Base-by-base conservation (phyloP, 2,113 vertebrate genomes). In the Oceanodroma tethys region DNA sequence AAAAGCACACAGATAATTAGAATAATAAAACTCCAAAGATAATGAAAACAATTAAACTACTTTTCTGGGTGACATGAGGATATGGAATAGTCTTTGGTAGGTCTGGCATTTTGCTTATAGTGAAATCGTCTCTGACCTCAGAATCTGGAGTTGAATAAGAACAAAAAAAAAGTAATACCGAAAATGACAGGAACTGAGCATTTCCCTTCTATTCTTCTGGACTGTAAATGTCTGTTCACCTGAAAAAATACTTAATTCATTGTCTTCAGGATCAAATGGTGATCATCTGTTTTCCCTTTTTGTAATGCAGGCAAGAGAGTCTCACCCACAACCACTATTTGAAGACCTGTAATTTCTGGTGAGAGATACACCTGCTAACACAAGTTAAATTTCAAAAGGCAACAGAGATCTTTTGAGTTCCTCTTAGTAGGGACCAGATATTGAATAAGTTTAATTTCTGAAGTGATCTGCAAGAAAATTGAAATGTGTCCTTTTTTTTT, bases 1-100 rank as follows among this genome's bases (percentile, higher is more conserved):
- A 66, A 95, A 96, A 93, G 30, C 59, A 63, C n/a, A 6, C 9
- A 71, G 95, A 80, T 95, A 86, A 97, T 90, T 72, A 62, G 78
- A 89, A 85, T 68, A 85, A 92, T 75, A 66, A 92, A 95, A 90
- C 74, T 89, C 36, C 30, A 20, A n/a, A 86, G 93, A 91, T 81
- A 91, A 96, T 66, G 59, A 87, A 79, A 91, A 72, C 63, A 63
- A 63, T 86, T 91, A 88, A 81, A 60, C 36, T 27, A 10, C 40
- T 81, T 78, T 81, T 86, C 74, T 47, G 16, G 52, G 55, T 81
- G 84, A 45, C 16, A 12, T 47, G 36, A 62, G 32, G 74, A n/a
- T 42, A 66, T 81, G 42, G 81, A 85, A 58, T 71, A 78, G 87
- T 74, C 76, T 87, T 85, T 38, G 32, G 20, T 50, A 75, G 70